These are phyloP conservation scores for Xestia rhomboidea DNA, from an alignment of 2,888 invertebrate species.

Conservation along the genomic window DNA sequence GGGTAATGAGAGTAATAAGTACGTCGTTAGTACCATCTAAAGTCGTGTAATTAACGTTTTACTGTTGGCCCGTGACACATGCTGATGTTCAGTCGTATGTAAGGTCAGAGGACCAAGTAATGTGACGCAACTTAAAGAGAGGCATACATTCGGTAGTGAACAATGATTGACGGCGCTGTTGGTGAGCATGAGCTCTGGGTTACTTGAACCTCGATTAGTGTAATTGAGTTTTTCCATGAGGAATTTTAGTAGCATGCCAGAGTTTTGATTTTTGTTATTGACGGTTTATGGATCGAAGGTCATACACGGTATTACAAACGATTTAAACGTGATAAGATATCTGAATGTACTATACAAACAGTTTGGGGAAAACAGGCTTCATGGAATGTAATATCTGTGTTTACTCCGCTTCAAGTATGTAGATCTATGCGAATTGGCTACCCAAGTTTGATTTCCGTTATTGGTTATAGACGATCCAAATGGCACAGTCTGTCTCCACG, in stretches of 20 bases:
- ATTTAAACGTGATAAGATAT: too few relatives aligned
- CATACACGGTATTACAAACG: too few relatives aligned
- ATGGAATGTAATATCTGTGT: conserved; percentile 1
- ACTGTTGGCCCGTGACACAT: not conserved
- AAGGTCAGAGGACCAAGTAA: not conserved
- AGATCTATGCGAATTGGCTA: conserved; percentile 4
- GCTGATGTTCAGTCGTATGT: not conserved
- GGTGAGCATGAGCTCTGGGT: not conserved
- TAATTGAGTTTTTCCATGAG: not conserved
- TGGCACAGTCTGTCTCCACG: conserved; percentile 5
- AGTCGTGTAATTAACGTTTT: conserved; percentile 34
- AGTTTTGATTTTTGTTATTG: not conserved
- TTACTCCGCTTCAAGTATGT: not conserved
- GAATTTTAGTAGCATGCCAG: not conserved
- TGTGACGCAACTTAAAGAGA: not conserved
- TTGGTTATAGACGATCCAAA: conserved; percentile 14
- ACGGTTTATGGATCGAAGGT: too few relatives aligned
- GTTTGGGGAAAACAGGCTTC: conserved; percentile 3
- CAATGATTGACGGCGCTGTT: not conserved
- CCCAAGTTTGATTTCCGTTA: conserved; percentile 15
- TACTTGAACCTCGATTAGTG: not conserved
- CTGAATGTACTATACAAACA: not conserved
- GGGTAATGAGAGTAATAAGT: conserved; percentile 29
- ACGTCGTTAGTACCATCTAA: conserved; percentile 17
- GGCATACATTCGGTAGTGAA: not conserved